These are phyloP conservation scores for Squalus acanthias DNA, from an alignment of 2,797 vertebrate genomes.

Conservation along the genomic window DNA sequence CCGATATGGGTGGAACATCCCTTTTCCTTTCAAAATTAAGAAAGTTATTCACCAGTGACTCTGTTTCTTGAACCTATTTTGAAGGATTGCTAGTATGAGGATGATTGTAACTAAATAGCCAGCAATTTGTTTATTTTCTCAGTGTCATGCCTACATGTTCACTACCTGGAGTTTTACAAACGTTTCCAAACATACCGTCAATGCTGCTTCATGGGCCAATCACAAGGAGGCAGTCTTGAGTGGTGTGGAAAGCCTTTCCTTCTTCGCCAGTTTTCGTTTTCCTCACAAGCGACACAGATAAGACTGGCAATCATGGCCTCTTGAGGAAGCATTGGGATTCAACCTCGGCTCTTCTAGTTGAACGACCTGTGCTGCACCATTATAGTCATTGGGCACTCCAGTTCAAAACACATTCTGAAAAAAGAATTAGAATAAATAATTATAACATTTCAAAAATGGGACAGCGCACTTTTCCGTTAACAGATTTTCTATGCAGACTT, in stretches of 20 bases:
- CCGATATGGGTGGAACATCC: neutral
- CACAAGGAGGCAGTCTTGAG: neutral
- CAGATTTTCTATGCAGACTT: neutral
- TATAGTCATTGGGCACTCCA: neutral
- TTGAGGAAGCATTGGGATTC: neutral
- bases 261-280: neutral
- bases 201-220: neutral
- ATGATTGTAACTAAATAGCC: neutral
- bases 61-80: neutral
- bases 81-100: neutral
- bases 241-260: neutral
- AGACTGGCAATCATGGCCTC: neutral
- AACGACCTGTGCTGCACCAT: neutral
- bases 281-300: neutral
- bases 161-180: neutral
- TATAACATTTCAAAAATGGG: neutral
- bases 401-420: neutral
- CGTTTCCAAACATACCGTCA: neutral
- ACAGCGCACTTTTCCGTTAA: neutral
- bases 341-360: neutral
- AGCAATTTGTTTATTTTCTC: neutral
- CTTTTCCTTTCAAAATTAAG: neutral
- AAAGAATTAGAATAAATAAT: neutral
- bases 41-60: neutral
- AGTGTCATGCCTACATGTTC: neutral